Base-by-base conservation (phyloP, 2,888 invertebrate species). In the Xiphydria camelus region DNA sequence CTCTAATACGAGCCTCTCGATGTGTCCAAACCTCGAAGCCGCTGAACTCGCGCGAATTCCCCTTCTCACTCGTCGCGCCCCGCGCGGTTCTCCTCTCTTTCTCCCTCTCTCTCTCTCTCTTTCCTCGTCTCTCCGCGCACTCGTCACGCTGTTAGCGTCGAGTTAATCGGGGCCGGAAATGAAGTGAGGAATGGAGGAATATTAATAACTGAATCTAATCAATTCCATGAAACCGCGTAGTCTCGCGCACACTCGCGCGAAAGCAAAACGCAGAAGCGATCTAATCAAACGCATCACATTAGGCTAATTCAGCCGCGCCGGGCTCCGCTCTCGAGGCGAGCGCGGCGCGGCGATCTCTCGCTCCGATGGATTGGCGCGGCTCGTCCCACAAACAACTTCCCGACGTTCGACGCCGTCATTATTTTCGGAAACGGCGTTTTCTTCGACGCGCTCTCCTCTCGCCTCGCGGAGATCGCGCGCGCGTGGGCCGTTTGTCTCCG, bases 151-250 rank as follows among this genome's bases (percentile, higher is more conserved):
- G 68, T 71, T 70, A 68, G 70, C 65, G 61, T 59, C 61, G 65
- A 68, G 68, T 66, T 70, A 70, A 69, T 69, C 69, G 63, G 59
- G 64, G 63, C 71, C 71, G 73, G 73, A 73, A 73, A 73, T 69
- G 70, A 69, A 69, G 62, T 61, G 67, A 68, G 64, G 67, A 65
- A 71, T 70, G 66, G 69, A 70, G 69, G 70, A 73, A 70, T 72
- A 73, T 72, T 71, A 73, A 73, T 73, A 73, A 73, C 71, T 69
- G 70, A 70, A 68, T 70, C 69, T 68, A 72, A 73, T 73, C 73
- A 69, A 72, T 70, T 72, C 68, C 52, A 51, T 66, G 71, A 68
- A 70, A 67, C 61, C 31, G 37, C 18, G 37, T 31, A 38, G 43
- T 17, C 42, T 26, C 32, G 31, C 15, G 19, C 21, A 39, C 19